phyloP scores from a whole-genome alignment of 2,113 vertebrate species.

The Campylomormyrus numenius region DNA sequence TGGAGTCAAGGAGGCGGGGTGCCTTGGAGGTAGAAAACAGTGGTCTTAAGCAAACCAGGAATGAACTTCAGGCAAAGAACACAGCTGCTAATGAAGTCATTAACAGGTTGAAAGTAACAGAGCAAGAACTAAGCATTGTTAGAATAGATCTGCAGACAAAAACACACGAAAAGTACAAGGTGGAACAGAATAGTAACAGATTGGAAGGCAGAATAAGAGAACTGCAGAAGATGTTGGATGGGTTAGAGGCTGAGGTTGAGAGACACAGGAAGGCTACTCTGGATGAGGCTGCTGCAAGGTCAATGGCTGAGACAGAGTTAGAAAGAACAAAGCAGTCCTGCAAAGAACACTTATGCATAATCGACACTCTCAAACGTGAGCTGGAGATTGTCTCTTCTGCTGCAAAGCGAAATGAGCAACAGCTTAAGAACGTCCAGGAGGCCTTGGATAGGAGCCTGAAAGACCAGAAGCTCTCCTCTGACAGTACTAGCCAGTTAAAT shows the following conservation, averaged over 20 bases:
- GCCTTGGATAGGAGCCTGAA: slow-evolving; percentile 74
- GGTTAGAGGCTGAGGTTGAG: slow-evolving; percentile 70
- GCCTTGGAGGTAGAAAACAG: slow-evolving; percentile 75
- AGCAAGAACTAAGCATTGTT: slow-evolving; percentile 75
- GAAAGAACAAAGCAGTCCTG: slow-evolving; percentile 69
- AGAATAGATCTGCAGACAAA: slow-evolving; percentile 75
- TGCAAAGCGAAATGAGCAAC: slow-evolving; percentile 66
- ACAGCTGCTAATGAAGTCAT: slow-evolving; percentile 64
- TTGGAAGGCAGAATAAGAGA: slow-evolving; percentile 77
- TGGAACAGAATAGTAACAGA: slow-evolving; percentile 69
- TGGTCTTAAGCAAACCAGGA: slow-evolving; percentile 70
- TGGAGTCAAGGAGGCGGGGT: slow-evolving; percentile 73
- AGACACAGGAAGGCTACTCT: slow-evolving; percentile 67
- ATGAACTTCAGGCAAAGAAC: slow-evolving; percentile 73
- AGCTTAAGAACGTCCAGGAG: slow-evolving; percentile 65
- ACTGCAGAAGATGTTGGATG: slow-evolving; percentile 70
- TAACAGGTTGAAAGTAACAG: slow-evolving; percentile 74
- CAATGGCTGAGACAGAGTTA: slow-evolving; percentile 77
- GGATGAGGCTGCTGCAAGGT: slow-evolving; percentile 78
- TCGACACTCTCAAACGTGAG: slow-evolving; percentile 73
- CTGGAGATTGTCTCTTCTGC: slow-evolving; percentile 69
- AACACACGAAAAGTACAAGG: slow-evolving; percentile 67
- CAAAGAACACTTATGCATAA: slow-evolving; percentile 57
- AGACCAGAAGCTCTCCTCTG: slow-evolving; percentile 77
- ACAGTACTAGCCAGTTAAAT: slow-evolving; percentile 59